Evolutionary conservation across 2,888 invertebrate genomes (phyloP), one percentile per base, ranked within the genome.

Genomic region (Diarsia dahlii): DNA sequence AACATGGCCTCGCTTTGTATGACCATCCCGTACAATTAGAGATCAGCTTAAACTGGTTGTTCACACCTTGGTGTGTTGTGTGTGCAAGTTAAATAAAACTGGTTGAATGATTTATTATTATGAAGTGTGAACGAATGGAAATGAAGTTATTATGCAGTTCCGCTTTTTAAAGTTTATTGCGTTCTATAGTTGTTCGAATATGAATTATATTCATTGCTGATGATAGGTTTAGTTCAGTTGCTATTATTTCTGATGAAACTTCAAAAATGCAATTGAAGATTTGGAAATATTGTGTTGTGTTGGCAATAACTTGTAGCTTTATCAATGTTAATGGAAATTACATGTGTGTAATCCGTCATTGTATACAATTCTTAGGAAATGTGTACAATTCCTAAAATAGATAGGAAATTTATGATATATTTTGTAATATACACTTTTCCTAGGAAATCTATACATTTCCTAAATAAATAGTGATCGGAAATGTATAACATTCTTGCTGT

Each of bases 71-170:
- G 39, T 39, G 6, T 39, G 39, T 39, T 8, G 39, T 39, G 74
- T 63, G 20, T 60, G 63, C 28, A 73, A 71, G 62, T 58, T 72
- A 82, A 87, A 88, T 75, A 82, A 68, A 78, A 78, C 74, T 67
- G 64, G 70, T 54, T 72, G 77, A 88, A 88, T 88, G 87, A 89
- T 89, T 86, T 82, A 88, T 88, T 86, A 68, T 76, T 69, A 81
- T 86, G 74, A 76, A 84, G 79, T 74, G 71, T 52, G 72, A 81
- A 81, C 76, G 74, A 78, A 79, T 79, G 76, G 20, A 74, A 85
- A 71, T 23, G 84, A 60, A 65, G 34, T 39, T 71, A 65, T 81
- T 62, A 74, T 87, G n/a, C 71, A 71, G 73, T 80, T 84, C 68
- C 65, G 84, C 12, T 84, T 76, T 84, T 73, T 50, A 54, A 71